Evolutionary conservation across 1,140 invertebrate genomes (phyloP), one percentile per base, ranked within the genome.

Genomic region (Macrobrachium rosenbergii): DNA sequence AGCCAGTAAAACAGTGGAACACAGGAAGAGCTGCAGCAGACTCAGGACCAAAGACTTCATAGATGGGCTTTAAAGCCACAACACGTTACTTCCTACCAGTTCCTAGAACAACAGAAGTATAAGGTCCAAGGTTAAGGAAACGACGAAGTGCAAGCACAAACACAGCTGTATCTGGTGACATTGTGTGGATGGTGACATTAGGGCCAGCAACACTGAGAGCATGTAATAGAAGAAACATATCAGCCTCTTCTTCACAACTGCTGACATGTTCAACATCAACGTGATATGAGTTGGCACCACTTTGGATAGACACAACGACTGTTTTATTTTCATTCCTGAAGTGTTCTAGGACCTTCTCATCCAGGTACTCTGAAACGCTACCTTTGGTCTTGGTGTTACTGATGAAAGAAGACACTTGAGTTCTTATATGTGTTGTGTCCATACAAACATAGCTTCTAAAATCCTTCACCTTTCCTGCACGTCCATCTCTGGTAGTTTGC

Each of bases 161-260:
- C 69, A 73, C 69, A 23, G 2, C 69, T 73, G 69, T 73, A 73
- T 73, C 69, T 23, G 69, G 69, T 73, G 69, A 21, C 23, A 28
- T n/a, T n/a, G n/a, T n/a, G n/a, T n/a, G n/a, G n/a, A n/a, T 37
- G 28, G n/a, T 75, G 28, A 37, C n/a, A 21, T 21, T 7, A 8
- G 28, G 72, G 5, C 72, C 28, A 37, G 72, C 2, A 37, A 37
- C 28, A 37, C 28, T 37, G 28, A 37, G 28, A 37, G 28, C 28
- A 2, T 37, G 23, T 0, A 23, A 11, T 7, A 37, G 23, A 37
- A 23, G 23, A n/a, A n/a, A n/a, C 37, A 16, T 75, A 52, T 75
- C n/a, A 23, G 72, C 72, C 23, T 75, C 72, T 7, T 43, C 72
- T 75, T 52, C 2, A 37, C 21, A 19, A 37, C 72, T 75, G 7